Base-by-base conservation (phyloP, 2,797 vertebrate genomes). In the Potorous gilbertii region DNA sequence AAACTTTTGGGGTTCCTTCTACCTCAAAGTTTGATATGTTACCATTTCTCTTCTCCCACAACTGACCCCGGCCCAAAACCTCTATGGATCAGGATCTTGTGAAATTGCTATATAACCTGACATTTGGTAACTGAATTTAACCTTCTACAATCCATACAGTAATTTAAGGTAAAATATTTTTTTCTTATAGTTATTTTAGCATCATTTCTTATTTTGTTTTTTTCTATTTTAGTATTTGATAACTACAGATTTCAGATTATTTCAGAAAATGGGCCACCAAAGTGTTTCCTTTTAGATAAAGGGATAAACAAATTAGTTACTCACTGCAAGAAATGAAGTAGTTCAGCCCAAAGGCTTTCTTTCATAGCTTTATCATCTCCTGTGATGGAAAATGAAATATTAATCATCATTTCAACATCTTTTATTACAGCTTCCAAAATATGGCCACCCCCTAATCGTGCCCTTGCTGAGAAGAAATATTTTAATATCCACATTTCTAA, bases 381-480 rank as follows among this genome's bases (percentile, higher is more conserved):
- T 93, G 74, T 97, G 95, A 97, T 97, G 95, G 96, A 97, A 98
- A 97, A 97, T 98, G 56, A 98, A 98, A 98, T 97, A 98, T 98
- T 98, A 98, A 98, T 97, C 96, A 98, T 97, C 97, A 96, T 54
- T 92, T 92, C 92, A 66, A 94, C 93, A 59, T 96, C 21, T 96
- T 93, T 95, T 96, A 98, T 97, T 97, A 91, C 14, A 95, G 55
- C 97, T 98, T 98, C 59, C 97, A 95, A 98, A 98, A 95, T 96
- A 97, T 40, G 97, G 27, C 52, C 74, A 62, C 28, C 89, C 89
- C 40, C 89, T 56, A 5, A 95, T 97, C 40, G 59, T 95, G 55
- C 92, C 92, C 95, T 95, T 97, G 93, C 95, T 97, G 81, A 57
- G 91, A 94, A 92, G 93, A 95, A 3, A 34, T 59, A 66, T 97